Percentiles rank a stretch among this genome's conserved stretches.
phyloP scores from a whole-genome alignment of 1,140 invertebrate species.

The Prorops nasuta region DNA sequence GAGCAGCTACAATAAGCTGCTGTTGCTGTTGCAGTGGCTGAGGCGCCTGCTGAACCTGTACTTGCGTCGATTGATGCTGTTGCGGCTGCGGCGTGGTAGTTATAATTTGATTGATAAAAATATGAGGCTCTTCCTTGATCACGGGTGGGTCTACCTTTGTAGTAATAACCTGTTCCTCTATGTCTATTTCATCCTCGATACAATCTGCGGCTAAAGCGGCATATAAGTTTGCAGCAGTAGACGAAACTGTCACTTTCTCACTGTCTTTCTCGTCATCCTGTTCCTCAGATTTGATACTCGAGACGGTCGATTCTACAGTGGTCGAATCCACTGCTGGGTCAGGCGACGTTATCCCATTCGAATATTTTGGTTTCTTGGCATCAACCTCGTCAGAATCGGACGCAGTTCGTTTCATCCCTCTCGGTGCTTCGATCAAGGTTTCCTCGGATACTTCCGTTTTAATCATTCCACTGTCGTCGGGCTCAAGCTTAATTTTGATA shows the following conservation, averaged over 20 bases:
- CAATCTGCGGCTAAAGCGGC: constrained; percentile 70
- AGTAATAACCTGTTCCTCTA: constrained; percentile 52
- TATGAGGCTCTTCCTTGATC: constrained; percentile 39
- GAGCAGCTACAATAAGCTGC: constrained; percentile 51
- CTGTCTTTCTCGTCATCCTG: constrained; percentile 53
- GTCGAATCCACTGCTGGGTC: constrained; percentile 48
- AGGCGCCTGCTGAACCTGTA: constrained; percentile 24
- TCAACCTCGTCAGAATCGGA: constrained; percentile 49
- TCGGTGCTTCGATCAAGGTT: constrained; percentile 42
- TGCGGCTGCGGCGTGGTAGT: constrained; percentile 20
- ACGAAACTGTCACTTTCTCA: constrained; percentile 61
- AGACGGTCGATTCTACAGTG: constrained; percentile 48
- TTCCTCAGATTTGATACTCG: constrained; percentile 51
- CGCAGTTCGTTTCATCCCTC: constrained; percentile 50
- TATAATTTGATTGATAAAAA: constrained; percentile 40
- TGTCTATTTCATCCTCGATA: constrained; percentile 66
- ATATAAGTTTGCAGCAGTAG: constrained; percentile 70
- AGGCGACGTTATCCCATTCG: constrained; percentile 55
- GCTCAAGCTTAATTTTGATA: constrained; percentile 35
- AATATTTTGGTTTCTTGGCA: constrained; percentile 55
- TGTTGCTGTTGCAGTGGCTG: constrained; percentile 47
- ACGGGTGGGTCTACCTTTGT: constrained; percentile 25
- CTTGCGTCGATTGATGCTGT: constrained; percentile 4
- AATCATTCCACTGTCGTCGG: constrained; percentile 26
- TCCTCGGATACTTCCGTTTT: constrained; percentile 46